phyloP scores from a whole-genome alignment of 2,888 invertebrate genomes.

The Chrysomela aeneicollis region DNA sequence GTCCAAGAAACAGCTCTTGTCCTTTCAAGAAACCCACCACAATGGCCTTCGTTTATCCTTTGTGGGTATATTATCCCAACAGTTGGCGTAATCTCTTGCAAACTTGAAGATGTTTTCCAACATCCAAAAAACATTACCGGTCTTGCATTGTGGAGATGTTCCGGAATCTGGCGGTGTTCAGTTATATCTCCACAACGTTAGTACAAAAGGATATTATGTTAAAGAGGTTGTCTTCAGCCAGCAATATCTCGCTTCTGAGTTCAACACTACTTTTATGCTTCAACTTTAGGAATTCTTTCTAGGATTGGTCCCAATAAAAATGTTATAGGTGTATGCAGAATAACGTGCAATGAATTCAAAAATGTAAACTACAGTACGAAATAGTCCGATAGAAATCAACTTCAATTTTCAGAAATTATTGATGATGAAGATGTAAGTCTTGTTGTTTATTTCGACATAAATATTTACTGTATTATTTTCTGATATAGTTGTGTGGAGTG shows the following conservation, averaged over 20 bases:
- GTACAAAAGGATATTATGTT: conserved; percentile 6
- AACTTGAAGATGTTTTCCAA: conserved; percentile 28
- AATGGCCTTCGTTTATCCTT: conserved; percentile 34
- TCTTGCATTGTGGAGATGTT: neutral
- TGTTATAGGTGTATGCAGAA: too few species aligned
- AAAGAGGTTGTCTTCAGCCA: conserved; percentile 1
- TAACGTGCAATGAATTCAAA: too few species aligned
- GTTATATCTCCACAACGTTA: neutral
- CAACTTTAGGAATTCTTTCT: conserved; percentile 19
- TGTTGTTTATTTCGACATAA: too few species aligned
- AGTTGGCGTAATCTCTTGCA: conserved; percentile 25
- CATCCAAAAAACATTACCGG: conserved; percentile 28
- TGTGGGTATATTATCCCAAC: conserved; percentile 34
- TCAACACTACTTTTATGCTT: conserved; percentile 14
- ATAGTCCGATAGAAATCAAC: too few species aligned
- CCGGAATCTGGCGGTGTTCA: neutral
- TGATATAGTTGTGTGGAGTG: too few species aligned
- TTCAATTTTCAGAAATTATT: too few species aligned
- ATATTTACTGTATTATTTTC: too few species aligned
- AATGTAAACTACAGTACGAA: too few species aligned
- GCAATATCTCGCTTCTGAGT: conserved; percentile 19
- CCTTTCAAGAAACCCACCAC: conserved; percentile 27
- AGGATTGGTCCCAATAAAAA: conserved; percentile 23
- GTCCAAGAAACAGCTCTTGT: conserved; percentile 22
- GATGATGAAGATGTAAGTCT: too few species aligned